These are phyloP conservation scores for Stichodactyla mertensii DNA, from an alignment of 64 coral and sea anemone species.

Conservation along the genomic window DNA sequence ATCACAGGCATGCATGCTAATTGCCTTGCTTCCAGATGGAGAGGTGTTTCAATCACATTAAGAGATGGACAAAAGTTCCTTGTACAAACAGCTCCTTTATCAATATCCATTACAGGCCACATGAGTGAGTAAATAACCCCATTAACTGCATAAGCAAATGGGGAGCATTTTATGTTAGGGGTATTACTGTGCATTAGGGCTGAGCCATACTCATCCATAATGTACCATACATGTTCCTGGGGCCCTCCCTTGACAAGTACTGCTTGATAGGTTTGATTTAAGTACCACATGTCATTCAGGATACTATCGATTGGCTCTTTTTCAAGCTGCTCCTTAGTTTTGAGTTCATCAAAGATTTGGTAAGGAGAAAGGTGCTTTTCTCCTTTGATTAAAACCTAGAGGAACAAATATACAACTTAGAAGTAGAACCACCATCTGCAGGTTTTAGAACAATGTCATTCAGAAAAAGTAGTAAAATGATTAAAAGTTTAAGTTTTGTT, in stretches of 20 bases:
- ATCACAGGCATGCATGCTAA: constrained; percentile 46
- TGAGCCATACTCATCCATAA: constrained; percentile 86
- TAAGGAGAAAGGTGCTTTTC: constrained; percentile 72
- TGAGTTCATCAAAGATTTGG: constrained; percentile 64
- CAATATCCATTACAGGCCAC: constrained; percentile 67
- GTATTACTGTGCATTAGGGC: constrained; percentile 49
- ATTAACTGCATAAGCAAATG: constrained; percentile 75
- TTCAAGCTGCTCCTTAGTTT: constrained; percentile 33
- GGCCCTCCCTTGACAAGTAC: constrained; percentile 38
- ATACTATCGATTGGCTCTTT: constrained; percentile 23
- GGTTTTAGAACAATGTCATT: too few species aligned
- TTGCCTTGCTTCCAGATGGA: constrained; percentile 60
- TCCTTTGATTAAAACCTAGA: constrained; percentile 67
- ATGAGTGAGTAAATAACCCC: constrained; percentile 66
- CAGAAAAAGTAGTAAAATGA: too few species aligned
- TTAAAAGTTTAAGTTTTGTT: too few species aligned
- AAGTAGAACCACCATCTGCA: too few species aligned
- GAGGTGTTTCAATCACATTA: constrained; percentile 28
- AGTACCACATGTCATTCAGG: constrained; percentile 75
- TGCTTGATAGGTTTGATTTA: constrained; percentile 77
- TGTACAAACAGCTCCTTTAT: constrained; percentile 53
- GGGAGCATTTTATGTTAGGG: constrained; percentile 71
- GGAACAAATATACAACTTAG: not conserved
- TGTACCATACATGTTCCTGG: constrained; percentile 62
- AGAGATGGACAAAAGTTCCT: constrained; percentile 66